phyloP scores from a whole-genome alignment of 2,888 invertebrate genomes.

The Nymphalis urticae region DNA sequence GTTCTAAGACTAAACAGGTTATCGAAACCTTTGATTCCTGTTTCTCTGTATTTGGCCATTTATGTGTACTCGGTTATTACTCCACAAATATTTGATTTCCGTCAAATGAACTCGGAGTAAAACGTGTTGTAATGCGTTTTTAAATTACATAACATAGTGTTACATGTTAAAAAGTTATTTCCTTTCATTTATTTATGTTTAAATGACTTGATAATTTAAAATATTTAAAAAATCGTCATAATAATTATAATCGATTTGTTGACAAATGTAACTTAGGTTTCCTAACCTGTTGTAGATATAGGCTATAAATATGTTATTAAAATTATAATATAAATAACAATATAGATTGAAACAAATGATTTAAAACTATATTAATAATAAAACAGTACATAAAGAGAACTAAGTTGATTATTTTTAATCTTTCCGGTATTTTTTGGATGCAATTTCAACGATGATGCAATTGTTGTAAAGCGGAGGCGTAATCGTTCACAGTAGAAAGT shows the following conservation, averaged over 20 bases:
- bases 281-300: too few species aligned
- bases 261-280: too few species aligned
- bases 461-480: conserved; percentile 34
- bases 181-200: neutral
- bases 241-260: too few species aligned
- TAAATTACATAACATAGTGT: conserved; percentile 15
- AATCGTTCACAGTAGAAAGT: conserved; percentile 55
- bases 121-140: conserved; percentile 18
- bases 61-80: conserved; percentile 32
- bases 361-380: neutral
- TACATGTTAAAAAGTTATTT: conserved; percentile 8
- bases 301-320: too few species aligned
- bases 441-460: conserved; percentile 33
- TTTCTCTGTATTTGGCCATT: conserved; percentile 36
- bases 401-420: conserved; percentile 17
- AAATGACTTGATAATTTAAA: too few species aligned
- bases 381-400: neutral
- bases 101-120: conserved; percentile 27
- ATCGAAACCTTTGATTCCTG: conserved; percentile 33
- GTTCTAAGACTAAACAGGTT: conserved; percentile 35
- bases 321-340: too few species aligned
- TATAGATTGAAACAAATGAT: too few species aligned
- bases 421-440: conserved; percentile 16
- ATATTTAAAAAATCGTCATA: too few species aligned
- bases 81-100: conserved; percentile 36